Evolutionary conservation across 2,888 invertebrate species (phyloP), one percentile per base, ranked within the genome.

Genomic region (Periphyllus acericola): DNA sequence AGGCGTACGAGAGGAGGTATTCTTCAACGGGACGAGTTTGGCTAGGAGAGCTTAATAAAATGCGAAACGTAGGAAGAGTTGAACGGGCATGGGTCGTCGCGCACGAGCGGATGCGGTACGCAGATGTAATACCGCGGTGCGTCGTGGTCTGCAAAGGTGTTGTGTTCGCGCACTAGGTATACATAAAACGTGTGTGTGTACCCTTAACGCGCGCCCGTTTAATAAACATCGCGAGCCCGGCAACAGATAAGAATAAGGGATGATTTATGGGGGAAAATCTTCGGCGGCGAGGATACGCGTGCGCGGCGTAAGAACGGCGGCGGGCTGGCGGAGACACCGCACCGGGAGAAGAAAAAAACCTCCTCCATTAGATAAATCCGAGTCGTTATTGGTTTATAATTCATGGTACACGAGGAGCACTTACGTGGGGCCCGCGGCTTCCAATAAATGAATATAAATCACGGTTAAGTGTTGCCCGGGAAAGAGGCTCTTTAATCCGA

Each of bases 381-480:
- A 66, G 75, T 66, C 21, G 84, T 85, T 85, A 85, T 85, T 85
- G 84, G 84, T 85, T 78, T 76, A 85, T 85, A 78, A 78, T 85
- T 76, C 83, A 76, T 55, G 84, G 66, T 78, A 68, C 66, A 36
- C 21, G 85, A 84, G 75, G 40, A 84, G 84, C 84, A 84, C 84
- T 84, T 76, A 84, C 40, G 76, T 32, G 40, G 40, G 60, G 34
- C 79, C 19, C 75, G 21, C 75, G 66, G 83, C 72, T 83, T 32
- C 85, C 85, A 52, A 85, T 85, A 85, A 85, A 85, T 85, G 85
- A 85, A 85, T 85, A 85, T 85, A 85, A 85, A 85, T 85, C 85
- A 85, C 78, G 34, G 85, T 85, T 85, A 85, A 85, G 85, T 85
- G 85, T 79, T n/a, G 32, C 83, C 55, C 83, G 66, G 46, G 25